Base-by-base conservation (phyloP, 1,140 invertebrate genomes). In the Cotesia glomerata region DNA sequence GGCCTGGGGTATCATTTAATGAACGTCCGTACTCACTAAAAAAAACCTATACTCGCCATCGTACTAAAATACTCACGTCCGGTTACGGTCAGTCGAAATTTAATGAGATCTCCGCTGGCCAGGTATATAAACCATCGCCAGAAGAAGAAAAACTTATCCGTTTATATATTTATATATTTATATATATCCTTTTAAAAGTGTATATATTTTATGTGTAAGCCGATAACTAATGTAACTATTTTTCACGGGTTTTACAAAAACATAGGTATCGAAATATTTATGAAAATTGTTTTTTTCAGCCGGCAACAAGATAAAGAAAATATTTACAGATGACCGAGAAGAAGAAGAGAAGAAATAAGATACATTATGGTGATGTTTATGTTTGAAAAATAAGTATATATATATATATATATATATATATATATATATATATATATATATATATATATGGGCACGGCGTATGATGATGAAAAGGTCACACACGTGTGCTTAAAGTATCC, bases 1-100 rank as follows among this genome's bases (percentile, higher is more conserved):
- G 18, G 45, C 51, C 65, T 67, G 65, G 49, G 65, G 65, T 67
- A 67, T 67, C 65, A 54, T 67, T 67, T 67, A 67, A 67, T 67
- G 65, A 67, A 54, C 18, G 49, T 52, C 65, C 45, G 32, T 36
- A 54, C n/a, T 14, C 36, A 54, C 65, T 54, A 13, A 67, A 67
- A 58, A 67, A 51, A 67, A 49, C 39, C 26, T 26, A 26, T 26
- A 26, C 26, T 45, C 11, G 39, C 39, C 39, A 45, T 16, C 34
- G 51, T 54, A 49, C 45, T 18, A 67, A 32, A 67, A 67, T 67
- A 64, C 34, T 36, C 62, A 49, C 62, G 65, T 54, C 49, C 45
- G 49, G 65, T 67, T 67, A 49, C 26, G 62, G 62, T 26, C 26
- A 34, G 36, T 18, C 14, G 34, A 67, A 67, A 52, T 67, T 67